A percentile compares a stretch with the other conserved stretches of the same genome.
phyloP scores from a whole-genome alignment of 2,888 invertebrate species.

The Copidosoma aretas region DNA sequence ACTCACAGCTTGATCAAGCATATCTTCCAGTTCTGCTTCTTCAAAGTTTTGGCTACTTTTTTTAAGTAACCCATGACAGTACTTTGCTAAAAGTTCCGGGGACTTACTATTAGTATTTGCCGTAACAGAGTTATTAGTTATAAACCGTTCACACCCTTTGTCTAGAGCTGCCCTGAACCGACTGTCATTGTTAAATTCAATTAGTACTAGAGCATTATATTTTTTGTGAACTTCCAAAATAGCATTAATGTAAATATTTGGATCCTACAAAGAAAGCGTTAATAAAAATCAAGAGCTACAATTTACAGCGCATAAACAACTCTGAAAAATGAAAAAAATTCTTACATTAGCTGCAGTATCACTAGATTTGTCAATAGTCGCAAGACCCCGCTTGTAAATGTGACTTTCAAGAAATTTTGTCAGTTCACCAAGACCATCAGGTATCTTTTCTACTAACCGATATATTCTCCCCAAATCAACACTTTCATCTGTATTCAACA shows the following conservation, averaged over 20 bases:
- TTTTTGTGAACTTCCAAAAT: conserved; percentile 97
- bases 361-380: conserved; percentile 93
- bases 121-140: conserved; percentile 96
- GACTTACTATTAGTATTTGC: conserved; percentile 93
- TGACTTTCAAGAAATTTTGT: conserved; percentile 91
- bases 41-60: conserved; percentile 99
- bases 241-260: conserved; percentile 95
- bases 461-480: conserved; percentile 96
- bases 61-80: conserved; percentile 95
- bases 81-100: conserved; percentile 96
- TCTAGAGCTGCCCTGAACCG: conserved; percentile 97
- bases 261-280: conserved; percentile 75
- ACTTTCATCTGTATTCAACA: conserved; percentile 93
- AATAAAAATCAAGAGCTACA: not conserved
- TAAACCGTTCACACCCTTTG: conserved; percentile 97
- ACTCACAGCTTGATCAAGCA: conserved; percentile 94
- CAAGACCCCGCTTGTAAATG: conserved; percentile 88
- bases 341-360: conserved; percentile 86
- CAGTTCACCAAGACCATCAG: conserved; percentile 89
- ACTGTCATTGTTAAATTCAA: conserved; percentile 95
- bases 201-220: conserved; percentile 91
- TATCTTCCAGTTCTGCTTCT: conserved; percentile 97
- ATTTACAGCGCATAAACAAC: not conserved
- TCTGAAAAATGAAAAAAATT: conserved; percentile 38
- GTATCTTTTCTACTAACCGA: conserved; percentile 87